These are phyloP conservation scores for Rhynchopsitta pachyrhyncha DNA, from an alignment of 2,113 vertebrate species.

Conservation along the genomic window DNA sequence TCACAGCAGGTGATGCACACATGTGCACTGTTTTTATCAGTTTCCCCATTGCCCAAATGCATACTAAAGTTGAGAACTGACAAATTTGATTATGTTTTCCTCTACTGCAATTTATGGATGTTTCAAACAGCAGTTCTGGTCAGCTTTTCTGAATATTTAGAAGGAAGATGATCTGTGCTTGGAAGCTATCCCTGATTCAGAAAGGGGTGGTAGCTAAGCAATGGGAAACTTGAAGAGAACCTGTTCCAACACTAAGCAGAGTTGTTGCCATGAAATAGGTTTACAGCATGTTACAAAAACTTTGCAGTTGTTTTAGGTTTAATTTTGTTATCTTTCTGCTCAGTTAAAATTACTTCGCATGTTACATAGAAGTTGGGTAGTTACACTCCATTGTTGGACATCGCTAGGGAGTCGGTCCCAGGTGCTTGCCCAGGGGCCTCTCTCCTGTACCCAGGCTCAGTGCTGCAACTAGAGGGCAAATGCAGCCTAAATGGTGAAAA, in stretches of 20 bases:
- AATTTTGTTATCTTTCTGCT: background rate
- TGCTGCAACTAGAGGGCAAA: background rate
- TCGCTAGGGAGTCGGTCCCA: background rate
- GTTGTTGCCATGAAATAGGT: background rate
- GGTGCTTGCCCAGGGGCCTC: background rate
- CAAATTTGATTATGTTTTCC: background rate
- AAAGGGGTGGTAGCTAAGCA: background rate
- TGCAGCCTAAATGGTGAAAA: background rate
- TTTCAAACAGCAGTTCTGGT: background rate
- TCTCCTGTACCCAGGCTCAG: background rate
- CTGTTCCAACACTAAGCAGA: background rate
- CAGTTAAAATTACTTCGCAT: background rate
- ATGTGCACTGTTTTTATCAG: background rate
- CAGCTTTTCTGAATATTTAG: background rate
- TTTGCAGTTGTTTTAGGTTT: background rate
- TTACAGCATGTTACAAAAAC: background rate
- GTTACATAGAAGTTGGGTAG: background rate
- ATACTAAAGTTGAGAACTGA: background rate
- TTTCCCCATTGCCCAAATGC: background rate
- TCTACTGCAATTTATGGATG: background rate
- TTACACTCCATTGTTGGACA: background rate
- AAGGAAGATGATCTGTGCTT: background rate
- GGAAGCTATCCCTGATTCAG: rapidly evolving
- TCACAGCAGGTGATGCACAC: background rate
- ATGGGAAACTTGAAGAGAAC: background rate